Conservation (phyloP, 2,888 invertebrate species). For the Zygogramma bicolorata region DNA sequence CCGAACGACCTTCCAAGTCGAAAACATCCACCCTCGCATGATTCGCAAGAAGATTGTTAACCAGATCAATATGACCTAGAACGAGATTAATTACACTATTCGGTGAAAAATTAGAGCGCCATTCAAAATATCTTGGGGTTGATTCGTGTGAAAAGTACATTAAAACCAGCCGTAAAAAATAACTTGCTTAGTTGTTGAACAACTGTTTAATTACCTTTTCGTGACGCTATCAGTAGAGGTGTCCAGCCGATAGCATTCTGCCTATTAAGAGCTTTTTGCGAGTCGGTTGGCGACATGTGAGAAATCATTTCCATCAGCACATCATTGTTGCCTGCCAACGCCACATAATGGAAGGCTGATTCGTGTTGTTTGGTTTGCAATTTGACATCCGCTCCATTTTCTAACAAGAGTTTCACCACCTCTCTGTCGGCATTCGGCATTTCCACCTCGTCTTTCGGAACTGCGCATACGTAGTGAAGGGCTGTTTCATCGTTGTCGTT, state of each 20-base stretch:
- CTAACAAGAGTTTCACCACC: conserved; percentile 88
- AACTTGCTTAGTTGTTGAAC: background rate
- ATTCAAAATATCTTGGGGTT: background rate
- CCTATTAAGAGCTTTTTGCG: conserved; percentile 94
- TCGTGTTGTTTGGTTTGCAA: conserved; percentile 89
- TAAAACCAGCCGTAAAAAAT: background rate
- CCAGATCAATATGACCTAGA: conserved; percentile 85
- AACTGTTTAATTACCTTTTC: conserved; percentile 72
- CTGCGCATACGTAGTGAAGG: conserved; percentile 93
- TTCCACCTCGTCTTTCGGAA: conserved; percentile 81
- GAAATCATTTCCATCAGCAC: conserved; percentile 94
- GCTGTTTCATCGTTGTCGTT: conserved; percentile 95
- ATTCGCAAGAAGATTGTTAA: conserved; percentile 88
- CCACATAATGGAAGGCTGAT: conserved; percentile 96
- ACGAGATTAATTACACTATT: conserved; percentile 10
- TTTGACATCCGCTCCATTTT: conserved; percentile 92
- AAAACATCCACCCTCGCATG: conserved; percentile 99
- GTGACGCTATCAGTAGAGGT: conserved; percentile 94
- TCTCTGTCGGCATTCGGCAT: conserved; percentile 83
- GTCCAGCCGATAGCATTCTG: conserved; percentile 98
- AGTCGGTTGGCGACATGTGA: conserved; percentile 88
- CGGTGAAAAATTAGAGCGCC: background rate
- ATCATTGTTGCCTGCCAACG: conserved; percentile 95
- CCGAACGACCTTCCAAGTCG: conserved; percentile 95
- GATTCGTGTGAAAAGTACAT: background rate